A percentile compares a stretch with the other conserved stretches of the same genome.
Conservation (phyloP, 2,113 vertebrate genomes). For the Elaphurus davidianus region DNA sequence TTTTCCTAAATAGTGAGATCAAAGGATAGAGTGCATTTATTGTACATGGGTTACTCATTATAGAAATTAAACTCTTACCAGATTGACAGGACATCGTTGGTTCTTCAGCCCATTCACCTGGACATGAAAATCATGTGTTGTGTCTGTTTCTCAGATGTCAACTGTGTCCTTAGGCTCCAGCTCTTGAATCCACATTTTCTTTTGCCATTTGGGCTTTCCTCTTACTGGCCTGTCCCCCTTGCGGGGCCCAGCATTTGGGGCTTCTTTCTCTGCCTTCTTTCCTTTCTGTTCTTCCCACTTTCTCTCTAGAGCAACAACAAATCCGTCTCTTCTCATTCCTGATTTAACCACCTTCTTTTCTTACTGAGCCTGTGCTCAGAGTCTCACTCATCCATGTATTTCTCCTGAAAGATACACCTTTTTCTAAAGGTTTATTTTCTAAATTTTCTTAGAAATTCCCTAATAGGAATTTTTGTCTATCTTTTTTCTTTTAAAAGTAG, state of each 20-base stretch:
- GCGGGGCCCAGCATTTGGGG: not conserved
- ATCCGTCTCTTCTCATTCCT: not conserved
- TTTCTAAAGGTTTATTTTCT: not conserved
- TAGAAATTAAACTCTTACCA: not conserved
- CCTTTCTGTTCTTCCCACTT: not conserved
- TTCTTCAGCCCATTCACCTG: not conserved
- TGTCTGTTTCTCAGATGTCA: not conserved
- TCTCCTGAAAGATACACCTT: constrained; percentile 8
- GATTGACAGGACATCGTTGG: not conserved
- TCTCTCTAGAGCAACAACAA: not conserved
- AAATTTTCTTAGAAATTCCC: not conserved
- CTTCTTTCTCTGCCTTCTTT: not conserved
- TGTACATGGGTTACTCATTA: not conserved
- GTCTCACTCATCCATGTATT: not conserved
- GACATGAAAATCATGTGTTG: not conserved
- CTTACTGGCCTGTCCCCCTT: not conserved
- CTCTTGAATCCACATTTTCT: not conserved
- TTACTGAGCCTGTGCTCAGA: not conserved
- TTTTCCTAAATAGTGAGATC: not conserved
- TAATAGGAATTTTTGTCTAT: not conserved
- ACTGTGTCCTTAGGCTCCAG: not conserved
- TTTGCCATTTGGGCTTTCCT: not conserved
- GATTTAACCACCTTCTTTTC: not conserved
- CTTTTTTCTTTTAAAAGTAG: not conserved
- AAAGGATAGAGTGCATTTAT: not conserved